Base-by-base conservation (phyloP, 1,140 invertebrate genomes). In the Copidosoma floridanum region DNA sequence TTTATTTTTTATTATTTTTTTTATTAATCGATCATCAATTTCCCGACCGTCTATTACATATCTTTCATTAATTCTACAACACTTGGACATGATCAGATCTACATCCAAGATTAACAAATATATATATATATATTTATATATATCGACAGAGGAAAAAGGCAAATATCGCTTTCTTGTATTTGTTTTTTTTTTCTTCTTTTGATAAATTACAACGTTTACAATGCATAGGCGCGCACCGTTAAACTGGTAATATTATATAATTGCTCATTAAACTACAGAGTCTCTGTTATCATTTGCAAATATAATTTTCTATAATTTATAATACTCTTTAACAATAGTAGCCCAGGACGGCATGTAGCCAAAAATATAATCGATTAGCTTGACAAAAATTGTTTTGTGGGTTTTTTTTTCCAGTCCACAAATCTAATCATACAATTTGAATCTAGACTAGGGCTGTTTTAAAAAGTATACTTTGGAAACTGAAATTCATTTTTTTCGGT, bases 291-390 rank as follows among this genome's bases (percentile, higher is more conserved):
- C n/a, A n/a, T 18, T 51, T 62, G 53, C 53, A 62, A 62, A 62
- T 62, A 56, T 62, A 62, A 56, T 56, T 62, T 62, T 62, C 38
- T 62, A 62, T 62, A 56, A 56, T 62, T 62, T 52, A 57, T 62
- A 62, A 62, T 62, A 62, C 60, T 62, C 53, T 62, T 62, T 62
- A 62, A 56, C 52, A 62, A 56, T 62, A 38, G 51, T 62, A 46
- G 40, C 57, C 60, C 60, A 56, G 60, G 60, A 62, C 60, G 60
- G 60, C 60, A 61, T 57, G 29, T 52, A 62, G 53, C 60, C 60
- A 62, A 62, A 62, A 62, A 62, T 61, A 62, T 62, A 51, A 62
- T 62, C 59, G 48, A 61, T 61, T 18, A 57, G 38, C 18, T 62
- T 57, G 60, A 62, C 47, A 56, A 51, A 44, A 51, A n/a, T n/a